Base-by-base conservation (phyloP, 2,888 invertebrate genomes). In the Cataglyphis albicans region DNA sequence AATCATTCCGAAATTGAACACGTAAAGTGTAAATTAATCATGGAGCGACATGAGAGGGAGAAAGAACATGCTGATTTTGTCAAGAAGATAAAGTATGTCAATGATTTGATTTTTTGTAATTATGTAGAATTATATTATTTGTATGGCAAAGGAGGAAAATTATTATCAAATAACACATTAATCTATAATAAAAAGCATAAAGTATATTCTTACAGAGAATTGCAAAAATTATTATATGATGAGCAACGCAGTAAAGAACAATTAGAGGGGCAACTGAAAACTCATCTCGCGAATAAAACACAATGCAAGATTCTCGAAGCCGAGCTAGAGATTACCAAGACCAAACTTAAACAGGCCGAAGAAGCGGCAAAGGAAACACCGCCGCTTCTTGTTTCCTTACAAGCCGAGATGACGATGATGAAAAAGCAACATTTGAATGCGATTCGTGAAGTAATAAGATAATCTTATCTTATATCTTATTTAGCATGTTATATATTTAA, bases 1-100 rank as follows among this genome's bases (percentile, higher is more conserved):
- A 96, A 96, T 86, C 94, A 96, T 48, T 94, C 95, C 0, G 97
- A 97, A 91, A 92, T 97, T 1, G 97, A 96, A 89, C 96, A 97
- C 91, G 94, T 97, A 7, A 97, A 97, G 91, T 96, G 97, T 12
- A 97, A 97, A 93, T 95, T 98, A 82, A 96, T 97, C 4, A 96
- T 96, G 91, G 97, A 98, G 92, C 97, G 98, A 83, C 97, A 97
- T 91, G 98, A 98, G 90, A 95, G 98, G 80, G 98, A 98, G 93
- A 97, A 97, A 90, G 98, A 98, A 93, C 97, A 97, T 84, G 96
- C 96, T 80, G 97, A 98, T 93, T 96, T 98, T 94, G 96, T 96
- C 84, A 96, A 97, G 29, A 97, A 97, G 96, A 95, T 98, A 90
- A 96, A 96, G 96, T 96, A 92, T 93, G 94, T 87, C 81, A 55